Percentiles rank a stretch among this genome's conserved stretches.
These are phyloP conservation scores for Microtus ochrogaster DNA, from an alignment of 2,113 vertebrate species.

Conservation along the genomic window DNA sequence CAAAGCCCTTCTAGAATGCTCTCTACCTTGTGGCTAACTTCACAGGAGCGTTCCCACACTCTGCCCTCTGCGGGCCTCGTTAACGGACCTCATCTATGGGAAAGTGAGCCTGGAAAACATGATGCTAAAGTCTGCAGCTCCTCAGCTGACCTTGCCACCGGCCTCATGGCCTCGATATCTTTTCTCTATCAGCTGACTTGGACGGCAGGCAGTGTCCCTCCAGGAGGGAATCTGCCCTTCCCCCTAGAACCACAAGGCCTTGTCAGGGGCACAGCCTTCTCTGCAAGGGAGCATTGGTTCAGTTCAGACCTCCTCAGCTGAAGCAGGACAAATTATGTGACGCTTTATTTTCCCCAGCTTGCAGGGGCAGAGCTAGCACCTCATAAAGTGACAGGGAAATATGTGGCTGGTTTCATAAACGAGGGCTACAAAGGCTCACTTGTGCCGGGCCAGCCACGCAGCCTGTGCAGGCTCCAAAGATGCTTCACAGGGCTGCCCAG, in stretches of 20 bases:
- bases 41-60: background rate
- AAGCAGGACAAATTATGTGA: constrained; percentile 58
- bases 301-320: constrained; percentile 61
- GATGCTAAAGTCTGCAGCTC: background rate
- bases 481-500: constrained; percentile 62
- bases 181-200: background rate
- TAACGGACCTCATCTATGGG: background rate
- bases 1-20: constrained; percentile 34
- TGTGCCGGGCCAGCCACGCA: constrained; percentile 58
- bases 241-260: background rate
- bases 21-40: background rate
- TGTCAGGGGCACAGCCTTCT: constrained; percentile 49
- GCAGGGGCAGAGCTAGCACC: constrained; percentile 77
- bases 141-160: background rate
- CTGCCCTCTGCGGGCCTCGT: background rate
- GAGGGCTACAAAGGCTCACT: constrained; percentile 74
- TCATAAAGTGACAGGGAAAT: constrained; percentile 80
- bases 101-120: fast-evolving
- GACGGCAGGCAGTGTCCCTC: background rate
- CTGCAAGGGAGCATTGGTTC: background rate
- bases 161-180: background rate
- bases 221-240: background rate
- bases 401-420: constrained; percentile 75
- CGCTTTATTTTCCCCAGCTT: constrained; percentile 73
- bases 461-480: constrained; percentile 23